These are phyloP conservation scores for Pterocles orientalis DNA, from an alignment of 2,113 vertebrate genomes.

Conservation along the genomic window DNA sequence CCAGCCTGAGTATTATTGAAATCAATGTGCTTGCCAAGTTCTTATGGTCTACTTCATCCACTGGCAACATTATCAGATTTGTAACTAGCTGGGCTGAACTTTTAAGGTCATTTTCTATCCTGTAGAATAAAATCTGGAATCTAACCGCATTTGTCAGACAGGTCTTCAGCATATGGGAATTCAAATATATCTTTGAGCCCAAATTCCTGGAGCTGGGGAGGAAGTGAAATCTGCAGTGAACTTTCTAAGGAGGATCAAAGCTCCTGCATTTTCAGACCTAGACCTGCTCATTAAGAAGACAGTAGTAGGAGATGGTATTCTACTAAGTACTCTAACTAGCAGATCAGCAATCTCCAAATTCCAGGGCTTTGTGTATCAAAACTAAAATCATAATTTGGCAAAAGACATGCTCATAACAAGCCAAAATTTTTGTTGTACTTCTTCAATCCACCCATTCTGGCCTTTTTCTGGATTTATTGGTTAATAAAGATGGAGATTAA, in stretches of 20 bases:
- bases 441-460: neutral
- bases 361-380: neutral
- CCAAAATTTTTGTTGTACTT: neutral
- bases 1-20: neutral
- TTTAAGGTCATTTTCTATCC: neutral
- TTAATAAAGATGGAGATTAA: neutral
- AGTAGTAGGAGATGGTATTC: neutral
- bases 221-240: neutral
- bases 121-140: neutral
- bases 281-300: neutral
- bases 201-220: neutral
- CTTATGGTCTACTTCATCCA: neutral
- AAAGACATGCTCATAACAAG: accelerated
- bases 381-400: neutral
- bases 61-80: neutral
- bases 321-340: neutral
- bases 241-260: neutral
- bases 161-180: neutral
- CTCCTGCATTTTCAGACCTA: neutral
- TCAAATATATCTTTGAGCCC: neutral
- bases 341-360: neutral
- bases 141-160: neutral
- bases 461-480: neutral
- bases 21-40: neutral
- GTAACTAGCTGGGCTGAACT: neutral